Base-by-base conservation (phyloP, 2,113 vertebrate species). In the Gallinago paraguaiae region DNA sequence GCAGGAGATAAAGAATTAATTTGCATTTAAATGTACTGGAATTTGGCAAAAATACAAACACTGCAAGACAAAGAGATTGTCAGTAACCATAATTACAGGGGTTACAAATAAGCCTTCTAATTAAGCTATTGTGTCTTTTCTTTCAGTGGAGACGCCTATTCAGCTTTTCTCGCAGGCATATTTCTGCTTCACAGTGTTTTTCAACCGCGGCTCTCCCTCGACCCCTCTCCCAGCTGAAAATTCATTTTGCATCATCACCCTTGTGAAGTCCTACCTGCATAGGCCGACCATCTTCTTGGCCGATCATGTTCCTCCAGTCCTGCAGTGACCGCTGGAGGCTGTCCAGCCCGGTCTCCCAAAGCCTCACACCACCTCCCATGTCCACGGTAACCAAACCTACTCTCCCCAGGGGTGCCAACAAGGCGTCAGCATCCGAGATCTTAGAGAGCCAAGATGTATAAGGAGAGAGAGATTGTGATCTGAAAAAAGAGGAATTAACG, bases 241-340 rank as follows among this genome's bases (percentile, higher is more conserved):
- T 6, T 57, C 10, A 51, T 35, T n/a, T 20, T 35, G 46, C 5
- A 33, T 39, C 22, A 91, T 54, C 17, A 85, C 13, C 37, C 70
- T 53, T 63, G 33, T 74, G n/a, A 90, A 39, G 15, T 8, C 57
- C 79, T 98, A 99, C 99, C 99, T 99, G 99, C 46, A 99, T 22
- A 9, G 98, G 98, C 57, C 98, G 97, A 61, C 98, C 98, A 27
- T 98, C 98, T 65, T 99, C 99, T 60, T 98, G 96, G 19, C 99
- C 99, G 30, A 99, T 99, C 99, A 99, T 99, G 87, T 98, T 99
- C 89, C 98, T 99, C 99, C 99, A 99, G 7, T 99, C 99, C 97
- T 98, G 97, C 81, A 99, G 98, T 0, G 99, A 99, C 8, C 94
- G 98, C 95, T 99, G 98, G 54, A 99, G 98, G 39, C 94, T 98